phyloP scores from a whole-genome alignment of 2,113 vertebrate genomes.

The Xenopus borealis region DNA sequence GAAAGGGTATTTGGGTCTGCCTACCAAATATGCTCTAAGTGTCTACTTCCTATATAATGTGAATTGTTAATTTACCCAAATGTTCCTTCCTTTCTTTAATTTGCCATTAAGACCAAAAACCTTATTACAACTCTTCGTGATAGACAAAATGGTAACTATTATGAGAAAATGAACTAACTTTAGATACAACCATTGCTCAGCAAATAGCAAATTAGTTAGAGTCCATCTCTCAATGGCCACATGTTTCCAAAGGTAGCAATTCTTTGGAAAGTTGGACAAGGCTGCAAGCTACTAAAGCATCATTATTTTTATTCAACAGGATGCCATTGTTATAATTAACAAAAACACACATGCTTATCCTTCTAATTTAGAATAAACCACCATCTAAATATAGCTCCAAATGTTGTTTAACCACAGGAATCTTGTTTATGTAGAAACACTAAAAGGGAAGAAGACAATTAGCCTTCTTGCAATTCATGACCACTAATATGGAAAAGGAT shows the following conservation, averaged over 20 bases:
- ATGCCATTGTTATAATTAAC: neutral
- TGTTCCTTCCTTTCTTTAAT: too few species aligned
- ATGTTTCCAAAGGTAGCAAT: neutral
- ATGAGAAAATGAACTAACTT: too few species aligned
- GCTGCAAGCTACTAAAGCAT: neutral
- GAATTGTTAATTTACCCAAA: too few species aligned
- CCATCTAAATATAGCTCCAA: constrained; percentile 1
- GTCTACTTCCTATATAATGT: too few species aligned
- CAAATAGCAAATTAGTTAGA: too few species aligned
- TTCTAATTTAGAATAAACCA: constrained; percentile 18
- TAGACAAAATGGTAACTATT: too few species aligned
- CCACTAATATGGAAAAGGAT: neutral
- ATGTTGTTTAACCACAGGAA: constrained; percentile 31
- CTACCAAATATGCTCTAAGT: too few species aligned
- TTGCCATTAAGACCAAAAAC: too few species aligned
- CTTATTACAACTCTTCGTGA: too few species aligned
- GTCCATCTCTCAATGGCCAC: neutral
- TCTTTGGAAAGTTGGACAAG: neutral
- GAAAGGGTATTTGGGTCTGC: too few species aligned
- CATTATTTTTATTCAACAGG: neutral
- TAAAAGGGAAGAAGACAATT: constrained; percentile 1
- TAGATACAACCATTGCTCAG: too few species aligned
- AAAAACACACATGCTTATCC: constrained; percentile 10
- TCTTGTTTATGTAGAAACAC: constrained; percentile 9
- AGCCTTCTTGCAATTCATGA: neutral